Evolutionary conservation across 2,797 vertebrate genomes (phyloP).

Genomic region (Sebastes minor): DNA sequence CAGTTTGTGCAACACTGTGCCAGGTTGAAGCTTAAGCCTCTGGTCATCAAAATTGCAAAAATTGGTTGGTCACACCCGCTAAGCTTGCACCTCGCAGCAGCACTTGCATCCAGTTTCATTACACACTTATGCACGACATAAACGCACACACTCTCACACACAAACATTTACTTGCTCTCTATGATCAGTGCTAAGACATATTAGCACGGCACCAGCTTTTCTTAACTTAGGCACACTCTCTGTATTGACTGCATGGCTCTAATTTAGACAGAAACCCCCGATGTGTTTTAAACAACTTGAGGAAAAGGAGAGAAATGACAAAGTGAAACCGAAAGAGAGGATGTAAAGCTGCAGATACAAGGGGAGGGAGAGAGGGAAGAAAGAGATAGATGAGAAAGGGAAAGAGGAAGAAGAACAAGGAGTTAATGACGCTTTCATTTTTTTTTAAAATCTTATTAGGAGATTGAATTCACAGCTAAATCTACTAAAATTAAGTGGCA

Average conservation of each 20-base stretch:
- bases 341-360: not conserved
- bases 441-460: conserved; percentile 22
- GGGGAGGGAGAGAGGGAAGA: not conserved
- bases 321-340: conserved; percentile 7
- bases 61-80: not conserved
- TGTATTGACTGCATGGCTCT: conserved; percentile 59
- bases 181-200: conserved; percentile 49
- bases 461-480: conserved; percentile 28
- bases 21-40: not conserved
- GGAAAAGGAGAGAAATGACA: conserved; percentile 39
- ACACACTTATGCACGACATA: not conserved
- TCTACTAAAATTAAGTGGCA: conserved; percentile 21
- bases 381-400: not conserved
- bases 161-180: conserved; percentile 16
- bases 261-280: conserved; percentile 58
- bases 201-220: conserved; percentile 39
- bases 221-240: conserved; percentile 35
- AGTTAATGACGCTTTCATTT: conserved; percentile 41
- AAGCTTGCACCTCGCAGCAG: not conserved
- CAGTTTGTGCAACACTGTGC: not conserved
- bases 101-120: not conserved
- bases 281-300: conserved; percentile 58
- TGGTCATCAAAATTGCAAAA: not conserved
- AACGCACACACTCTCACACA: not conserved
- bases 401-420: not conserved